Evolutionary conservation across 2,888 invertebrate genomes (phyloP).

Genomic region (Tiphia femorata): DNA sequence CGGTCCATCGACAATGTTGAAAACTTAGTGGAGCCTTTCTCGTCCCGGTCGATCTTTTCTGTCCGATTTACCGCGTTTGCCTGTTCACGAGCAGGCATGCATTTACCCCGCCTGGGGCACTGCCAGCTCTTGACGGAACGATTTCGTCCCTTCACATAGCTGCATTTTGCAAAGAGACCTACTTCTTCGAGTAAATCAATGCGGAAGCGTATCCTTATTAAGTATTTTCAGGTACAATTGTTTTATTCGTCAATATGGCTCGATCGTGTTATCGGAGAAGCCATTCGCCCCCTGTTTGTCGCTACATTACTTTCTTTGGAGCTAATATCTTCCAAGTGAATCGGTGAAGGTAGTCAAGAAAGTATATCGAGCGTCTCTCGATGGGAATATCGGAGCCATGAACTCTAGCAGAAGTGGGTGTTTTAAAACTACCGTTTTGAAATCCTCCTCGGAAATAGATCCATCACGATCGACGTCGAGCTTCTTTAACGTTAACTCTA

Average conservation of each 20-base stretch:
- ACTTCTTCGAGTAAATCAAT: too few species aligned
- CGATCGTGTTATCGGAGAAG: too few species aligned
- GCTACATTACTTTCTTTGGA: too few species aligned
- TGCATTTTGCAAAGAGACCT: too few species aligned
- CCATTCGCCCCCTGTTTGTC: too few species aligned
- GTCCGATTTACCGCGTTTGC: slow-evolving; percentile 56
- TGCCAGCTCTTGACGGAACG: slow-evolving; percentile 1
- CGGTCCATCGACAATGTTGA: slow-evolving; percentile 38
- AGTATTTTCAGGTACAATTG: too few species aligned
- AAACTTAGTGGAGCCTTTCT: slow-evolving; percentile 53
- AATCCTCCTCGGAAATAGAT: slow-evolving; percentile 71
- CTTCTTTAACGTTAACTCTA: slow-evolving; percentile 72
- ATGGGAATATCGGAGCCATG: slow-evolving; percentile 64
- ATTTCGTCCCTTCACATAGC: too few species aligned
- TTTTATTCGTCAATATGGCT: too few species aligned
- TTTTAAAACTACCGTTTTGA: slow-evolving; percentile 68
- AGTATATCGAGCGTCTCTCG: slow-evolving; percentile 52
- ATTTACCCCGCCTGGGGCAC: slow-evolving; percentile 23
- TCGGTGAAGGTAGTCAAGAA: slow-evolving; percentile 59
- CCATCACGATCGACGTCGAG: slow-evolving; percentile 75
- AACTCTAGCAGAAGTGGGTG: slow-evolving; percentile 56
- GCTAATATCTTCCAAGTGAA: slow-evolving; percentile 30
- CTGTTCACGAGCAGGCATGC: slow-evolving; percentile 33
- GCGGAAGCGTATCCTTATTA: too few species aligned
- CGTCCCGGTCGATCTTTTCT: slow-evolving; percentile 52